Evolutionary conservation across 2,113 vertebrate species (phyloP), one percentile per base, ranked within the genome.

Genomic region (Proterorhinus semilunaris): DNA sequence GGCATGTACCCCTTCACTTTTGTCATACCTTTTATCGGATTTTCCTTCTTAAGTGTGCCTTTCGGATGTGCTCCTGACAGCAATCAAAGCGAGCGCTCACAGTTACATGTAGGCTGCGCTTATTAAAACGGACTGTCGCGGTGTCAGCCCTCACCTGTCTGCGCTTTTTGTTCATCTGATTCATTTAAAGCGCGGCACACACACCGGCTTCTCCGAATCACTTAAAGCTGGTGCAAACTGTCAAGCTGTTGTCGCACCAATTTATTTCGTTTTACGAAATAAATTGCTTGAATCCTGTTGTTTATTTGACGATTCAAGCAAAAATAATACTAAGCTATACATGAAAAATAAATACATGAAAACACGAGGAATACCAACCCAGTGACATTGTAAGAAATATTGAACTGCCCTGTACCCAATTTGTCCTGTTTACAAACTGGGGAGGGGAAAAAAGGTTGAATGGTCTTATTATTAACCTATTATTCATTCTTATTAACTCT

Each of bases 101-200:
- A 8, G 51, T 64, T 36, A 16, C 45, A 62, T 10, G 57, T 66
- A 66, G 11, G 51, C 50, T 71, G 46, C 5, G 44, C 8, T 63
- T 65, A 43, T 62, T 51, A 52, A 78, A 78, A 51, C 52, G 54
- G 6, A 64, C 55, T 80, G 61, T 68, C 72, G 72, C 80, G 80
- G 74, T 75, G 69, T 72, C 80, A 49, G 72, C 10, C 65, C 47
- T 71, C 48, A 44, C 8, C 44, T 44, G 49, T 68, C 11, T 50
- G 48, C 43, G 36, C 49, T 71, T 47, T 54, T n/a, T 58, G 36
- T 45, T 53, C 21, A 16, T 68, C 64, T 67, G 51, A 68, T 51
- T 65, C 43, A 80, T 72, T 62, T 73, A 67, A 53, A 43, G 8
- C 43, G 57, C 15, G 55, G 76, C 55, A 70, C 54, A 61, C n/a